Conservation (phyloP, 2,888 invertebrate genomes). For the Artemia sinica region DNA sequence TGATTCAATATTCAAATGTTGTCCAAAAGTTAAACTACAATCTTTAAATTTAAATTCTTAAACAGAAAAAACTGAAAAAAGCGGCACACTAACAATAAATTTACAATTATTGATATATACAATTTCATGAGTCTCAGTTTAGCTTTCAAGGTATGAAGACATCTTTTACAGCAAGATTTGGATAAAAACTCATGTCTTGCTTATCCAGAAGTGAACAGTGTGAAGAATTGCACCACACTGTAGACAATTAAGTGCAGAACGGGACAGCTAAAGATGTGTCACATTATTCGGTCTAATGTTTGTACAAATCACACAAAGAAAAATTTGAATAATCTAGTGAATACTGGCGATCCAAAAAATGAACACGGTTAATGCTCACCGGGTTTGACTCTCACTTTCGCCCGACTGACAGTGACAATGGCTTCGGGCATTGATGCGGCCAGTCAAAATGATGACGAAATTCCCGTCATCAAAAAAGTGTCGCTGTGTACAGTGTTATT, state of each 20-base stretch:
- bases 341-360: slow-evolving; percentile 7
- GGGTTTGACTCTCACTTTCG: not conserved
- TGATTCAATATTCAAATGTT: too few species aligned
- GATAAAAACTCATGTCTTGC: slow-evolving; percentile 6
- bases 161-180: too few species aligned
- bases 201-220: slow-evolving; percentile 10
- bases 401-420: slow-evolving; percentile 9
- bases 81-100: too few species aligned
- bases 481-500: too few species aligned
- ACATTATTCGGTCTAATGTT: not conserved
- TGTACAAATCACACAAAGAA: slow-evolving; percentile 1
- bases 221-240: not conserved
- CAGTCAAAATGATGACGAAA: too few species aligned
- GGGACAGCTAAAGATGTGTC: not conserved
- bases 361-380: not conserved
- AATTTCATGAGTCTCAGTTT: too few species aligned
- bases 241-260: slow-evolving; percentile 1
- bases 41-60: too few species aligned
- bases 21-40: too few species aligned
- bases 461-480: too few species aligned
- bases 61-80: too few species aligned
- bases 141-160: too few species aligned
- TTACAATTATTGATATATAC: too few species aligned
- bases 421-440: slow-evolving; percentile 10
- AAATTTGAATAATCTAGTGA: not conserved